Evolutionary conservation across 2,888 invertebrate species (phyloP).

Genomic region (Tachina lurida): DNA sequence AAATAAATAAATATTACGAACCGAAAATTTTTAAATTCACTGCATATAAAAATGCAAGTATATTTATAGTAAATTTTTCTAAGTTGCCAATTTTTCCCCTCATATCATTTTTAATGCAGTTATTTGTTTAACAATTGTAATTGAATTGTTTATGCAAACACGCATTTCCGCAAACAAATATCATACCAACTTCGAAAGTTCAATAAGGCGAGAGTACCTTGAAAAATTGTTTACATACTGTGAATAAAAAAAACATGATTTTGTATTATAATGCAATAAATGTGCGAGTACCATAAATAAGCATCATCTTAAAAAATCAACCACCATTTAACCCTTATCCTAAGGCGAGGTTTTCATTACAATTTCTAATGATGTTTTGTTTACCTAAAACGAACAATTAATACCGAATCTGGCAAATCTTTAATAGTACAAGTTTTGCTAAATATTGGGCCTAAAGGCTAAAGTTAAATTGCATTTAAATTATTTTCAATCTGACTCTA

Average conservation of each 20-base stretch:
- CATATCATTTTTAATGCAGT: not conserved
- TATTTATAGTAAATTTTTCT: no score
- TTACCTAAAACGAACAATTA: slow-evolving; percentile 50
- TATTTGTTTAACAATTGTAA: slow-evolving; percentile 24
- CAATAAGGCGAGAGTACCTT: not conserved
- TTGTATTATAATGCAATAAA: slow-evolving; percentile 53
- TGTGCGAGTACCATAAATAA: not conserved
- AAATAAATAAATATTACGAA: no score
- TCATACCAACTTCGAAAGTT: slow-evolving; percentile 19
- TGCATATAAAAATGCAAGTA: no score
- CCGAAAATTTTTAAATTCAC: no score
- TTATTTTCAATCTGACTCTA: slow-evolving; percentile 13
- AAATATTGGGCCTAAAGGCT: slow-evolving; percentile 29
- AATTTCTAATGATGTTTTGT: slow-evolving; percentile 43
- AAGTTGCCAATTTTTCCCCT: not conserved
- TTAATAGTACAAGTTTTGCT: slow-evolving; percentile 10
- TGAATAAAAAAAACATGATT: slow-evolving; percentile 40
- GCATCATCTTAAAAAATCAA: slow-evolving; percentile 16
- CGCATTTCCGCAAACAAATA: slow-evolving; percentile 23
- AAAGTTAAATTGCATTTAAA: slow-evolving; percentile 3
- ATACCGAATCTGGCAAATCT: slow-evolving; percentile 32
- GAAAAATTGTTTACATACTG: slow-evolving; percentile 60
- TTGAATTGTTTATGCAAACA: slow-evolving; percentile 47
- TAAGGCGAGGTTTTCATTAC: slow-evolving; percentile 40
- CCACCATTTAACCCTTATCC: slow-evolving; percentile 63